Evolutionary conservation across 1,140 invertebrate genomes (phyloP), one percentile per base, ranked within the genome.

Genomic region (Cylas formicarius): DNA sequence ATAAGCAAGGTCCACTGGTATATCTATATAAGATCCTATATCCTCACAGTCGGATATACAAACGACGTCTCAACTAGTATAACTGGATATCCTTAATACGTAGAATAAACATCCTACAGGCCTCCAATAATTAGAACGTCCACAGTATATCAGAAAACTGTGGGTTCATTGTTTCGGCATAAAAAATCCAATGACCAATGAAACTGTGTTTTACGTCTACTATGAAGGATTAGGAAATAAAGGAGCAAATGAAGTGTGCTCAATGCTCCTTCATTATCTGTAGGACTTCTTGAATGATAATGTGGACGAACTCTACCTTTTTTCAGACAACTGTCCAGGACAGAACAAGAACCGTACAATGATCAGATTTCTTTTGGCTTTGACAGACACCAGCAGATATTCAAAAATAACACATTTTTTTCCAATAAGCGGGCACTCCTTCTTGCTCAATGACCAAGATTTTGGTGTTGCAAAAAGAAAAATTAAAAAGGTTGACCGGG

Each of bases 141-240:
- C n/a, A n/a, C n/a, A n/a, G n/a, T 51, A 63, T 44, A 14, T 42
- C 44, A 37, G 24, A 45, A 54, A 64, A 44, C 44, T 63, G 32
- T 57, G 46, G 32, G 44, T 62, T 14, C 11, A 36, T 49, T 40
- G 50, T 16, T 61, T 61, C 37, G 35, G 47, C 23, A 50, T 61
- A 38, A 44, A 53, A 17, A 35, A 52, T 20, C 14, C 50, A 16
- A 50, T 42, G 38, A 49, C 41, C 19, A 26, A 24, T 23, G 50
- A 33, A 37, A 21, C 36, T 14, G 20, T 44, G 20, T 53, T 56
- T 41, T 60, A 54, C 44, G 43, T 40, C 26, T 56, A 61, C 28
- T 48, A 55, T 37, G 56, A 61, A 53, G 53, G 52, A 28, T 6
- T 32, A 46, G 57, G 39, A 14, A 36, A 26, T 6, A 57, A 54